Base-by-base conservation (phyloP, 1,140 invertebrate species). In the Fopius arisanus region DNA sequence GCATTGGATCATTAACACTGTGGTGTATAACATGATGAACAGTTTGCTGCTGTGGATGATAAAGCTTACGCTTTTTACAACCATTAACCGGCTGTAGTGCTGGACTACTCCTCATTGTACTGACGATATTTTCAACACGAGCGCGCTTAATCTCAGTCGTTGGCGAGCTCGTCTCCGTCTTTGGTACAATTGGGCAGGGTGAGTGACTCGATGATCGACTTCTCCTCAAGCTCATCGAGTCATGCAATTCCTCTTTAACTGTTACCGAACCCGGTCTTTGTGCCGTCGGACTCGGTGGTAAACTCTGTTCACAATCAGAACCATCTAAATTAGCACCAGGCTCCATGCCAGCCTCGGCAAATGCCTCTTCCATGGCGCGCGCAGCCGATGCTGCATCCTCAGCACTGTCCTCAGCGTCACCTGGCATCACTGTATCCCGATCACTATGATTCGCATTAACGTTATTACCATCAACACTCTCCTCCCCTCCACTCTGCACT, bases 21-120 rank as follows among this genome's bases (percentile, higher is more conserved):
- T 87, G 86, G 19, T 88, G 86, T 48, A 84, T 77, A 37, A 85
- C 84, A 72, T 86, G 86, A 75, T 88, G 86, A 21, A 84, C 84
- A 4, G 84, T 87, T 83, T 97, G 96, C 81, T 98, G 96, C 83
- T 97, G 96, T 0, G 97, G 97, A 79, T 98, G 96, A 84, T 98
- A 98, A n/a, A 98, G 90, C 87, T 98, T 99, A 21, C 97, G 91
- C 88, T 98, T 98, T 85, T 97, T 97, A 89, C 95, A 98, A 48
- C 95, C 96, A 86, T 96, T 97, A 70, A 96, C 94, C 84, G 91
- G 89, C 78, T 90, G 89, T 16, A 93, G 90, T 26, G 92, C 92
- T 6, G 95, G 94, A 79, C 94, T 95, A 77, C 94, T 93, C 72
- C 95, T 90, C 94, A 97, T 97, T 63, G 94, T 95, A 67, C 94